These are phyloP conservation scores for Zaprionus vittiger DNA, from an alignment of 1,140 invertebrate genomes.

Conservation along the genomic window DNA sequence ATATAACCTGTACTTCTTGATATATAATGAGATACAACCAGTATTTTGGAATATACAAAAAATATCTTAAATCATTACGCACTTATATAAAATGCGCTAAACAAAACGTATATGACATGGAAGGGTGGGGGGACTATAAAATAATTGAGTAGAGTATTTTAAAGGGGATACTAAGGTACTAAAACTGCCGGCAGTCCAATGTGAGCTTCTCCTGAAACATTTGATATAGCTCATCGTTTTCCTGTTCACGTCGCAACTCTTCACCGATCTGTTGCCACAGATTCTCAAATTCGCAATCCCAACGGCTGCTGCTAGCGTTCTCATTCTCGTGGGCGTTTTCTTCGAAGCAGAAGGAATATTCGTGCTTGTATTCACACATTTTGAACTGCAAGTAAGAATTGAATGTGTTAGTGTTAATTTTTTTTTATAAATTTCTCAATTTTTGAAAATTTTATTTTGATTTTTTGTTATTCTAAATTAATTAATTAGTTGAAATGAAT, in stretches of 20 bases:
- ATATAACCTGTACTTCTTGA: conserved; percentile 5
- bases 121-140: conserved; percentile 7
- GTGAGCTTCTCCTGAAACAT: conserved; percentile 60
- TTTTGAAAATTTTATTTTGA: background rate
- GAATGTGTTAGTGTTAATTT: background rate
- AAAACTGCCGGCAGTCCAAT: conserved; percentile 31
- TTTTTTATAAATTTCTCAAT: background rate
- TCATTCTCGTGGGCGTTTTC: conserved; percentile 55
- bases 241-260: conserved; percentile 58
- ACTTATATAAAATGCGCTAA: conserved; percentile 54
- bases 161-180: background rate
- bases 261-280: conserved; percentile 68
- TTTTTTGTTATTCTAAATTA: background rate
- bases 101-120: conserved; percentile 24
- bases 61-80: conserved; percentile 25
- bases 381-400: conserved; percentile 26
- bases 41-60: conserved; percentile 21
- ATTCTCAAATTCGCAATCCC: conserved; percentile 61
- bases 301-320: conserved; percentile 34
- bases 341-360: conserved; percentile 69
- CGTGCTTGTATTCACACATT: conserved; percentile 69
- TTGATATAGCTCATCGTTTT: conserved; percentile 51
- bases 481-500: background rate
- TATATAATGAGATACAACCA: conserved; percentile 2
- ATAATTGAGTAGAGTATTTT: conserved; percentile 19